A percentile compares a stretch with the other conserved stretches of the same genome.
Conservation (phyloP, 2,888 invertebrate genomes). For the Ormyrus nitidulus region DNA sequence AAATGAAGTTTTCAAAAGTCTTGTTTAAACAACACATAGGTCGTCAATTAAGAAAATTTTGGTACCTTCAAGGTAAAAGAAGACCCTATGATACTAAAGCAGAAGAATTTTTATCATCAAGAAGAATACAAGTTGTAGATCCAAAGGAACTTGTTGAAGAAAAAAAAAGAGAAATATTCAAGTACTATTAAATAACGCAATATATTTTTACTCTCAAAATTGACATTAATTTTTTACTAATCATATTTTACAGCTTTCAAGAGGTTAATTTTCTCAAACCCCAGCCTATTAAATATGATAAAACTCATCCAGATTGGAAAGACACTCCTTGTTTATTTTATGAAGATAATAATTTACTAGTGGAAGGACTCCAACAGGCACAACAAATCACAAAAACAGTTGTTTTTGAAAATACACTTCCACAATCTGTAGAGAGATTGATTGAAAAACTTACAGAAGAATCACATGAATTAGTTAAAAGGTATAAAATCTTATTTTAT, state of each 20-base stretch:
- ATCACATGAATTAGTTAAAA: slow-evolving; percentile 78
- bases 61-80: slow-evolving; percentile 83
- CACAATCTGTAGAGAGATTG: slow-evolving; percentile 78
- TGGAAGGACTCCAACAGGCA: slow-evolving; percentile 87
- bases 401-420: slow-evolving; percentile 80
- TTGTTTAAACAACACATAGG: slow-evolving; percentile 84
- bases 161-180: slow-evolving; percentile 59
- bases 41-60: slow-evolving; percentile 84
- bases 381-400: slow-evolving; percentile 89
- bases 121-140: slow-evolving; percentile 80
- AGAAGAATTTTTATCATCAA: slow-evolving; percentile 77
- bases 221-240: slow-evolving; percentile 30
- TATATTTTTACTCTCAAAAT: slow-evolving; percentile 12
- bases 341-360: slow-evolving; percentile 80
- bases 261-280: slow-evolving; percentile 10
- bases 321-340: slow-evolving; percentile 79
- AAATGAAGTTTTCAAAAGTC: slow-evolving; percentile 82
- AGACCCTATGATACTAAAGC: slow-evolving; percentile 78
- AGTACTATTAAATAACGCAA: slow-evolving; percentile 53
- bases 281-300: slow-evolving; percentile 74
- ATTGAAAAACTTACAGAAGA: slow-evolving; percentile 73
- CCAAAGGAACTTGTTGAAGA: slow-evolving; percentile 78
- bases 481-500: slow-evolving; percentile 74
- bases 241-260: slow-evolving; percentile 64
- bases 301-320: slow-evolving; percentile 83